Base-by-base conservation (phyloP, 2,797 vertebrate genomes). In the Hippocampus kuda region DNA sequence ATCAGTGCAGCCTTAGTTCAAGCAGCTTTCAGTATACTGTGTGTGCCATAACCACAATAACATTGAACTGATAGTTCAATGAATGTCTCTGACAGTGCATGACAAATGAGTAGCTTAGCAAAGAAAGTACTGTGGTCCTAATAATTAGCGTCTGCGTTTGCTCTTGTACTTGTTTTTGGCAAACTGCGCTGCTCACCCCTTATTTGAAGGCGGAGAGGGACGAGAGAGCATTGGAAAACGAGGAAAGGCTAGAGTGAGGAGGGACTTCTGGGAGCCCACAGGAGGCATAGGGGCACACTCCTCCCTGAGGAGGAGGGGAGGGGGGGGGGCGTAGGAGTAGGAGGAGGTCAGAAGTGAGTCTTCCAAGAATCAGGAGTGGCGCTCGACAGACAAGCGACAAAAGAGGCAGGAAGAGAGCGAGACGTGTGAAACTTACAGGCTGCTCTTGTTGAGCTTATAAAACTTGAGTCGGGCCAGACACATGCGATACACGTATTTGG, bases 401-500 rank as follows among this genome's bases (percentile, higher is more conserved):
- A 81, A 83, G 74, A 80, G 61, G 80, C 79, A 77, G 73, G 75
- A 83, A 78, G 67, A 74, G 18, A 75, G 57, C 72, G 68, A 79
- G 82, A 81, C 70, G 10, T 71, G 72, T 77, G 68, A 78, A 86
- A 98, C 97, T 99, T 89, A 99, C 97, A 97, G 83, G 87, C 87
- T 95, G 79, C 93, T 94, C 87, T 93, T 95, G 90, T 99, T 97
- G 75, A 97, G 90, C 88, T 95, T 94, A 91, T 99, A 99, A 89
- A 99, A 99, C 83, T 97, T 98, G 87, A 98, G 96, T 76, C 97
- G 90, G 53, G 95, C 94, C 77, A 97, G 91, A 84, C 94, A 98
- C 90, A 99, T 95, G 84, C 97, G 92, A 92, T 95, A 99, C 66
- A 99, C 92, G 9, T 99, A 99, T 89, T 99, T 99, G 73, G 97